Percentiles rank a stretch among this genome's conserved stretches.
phyloP scores from a whole-genome alignment of 2,113 vertebrate species.

The Noturus placidus region DNA sequence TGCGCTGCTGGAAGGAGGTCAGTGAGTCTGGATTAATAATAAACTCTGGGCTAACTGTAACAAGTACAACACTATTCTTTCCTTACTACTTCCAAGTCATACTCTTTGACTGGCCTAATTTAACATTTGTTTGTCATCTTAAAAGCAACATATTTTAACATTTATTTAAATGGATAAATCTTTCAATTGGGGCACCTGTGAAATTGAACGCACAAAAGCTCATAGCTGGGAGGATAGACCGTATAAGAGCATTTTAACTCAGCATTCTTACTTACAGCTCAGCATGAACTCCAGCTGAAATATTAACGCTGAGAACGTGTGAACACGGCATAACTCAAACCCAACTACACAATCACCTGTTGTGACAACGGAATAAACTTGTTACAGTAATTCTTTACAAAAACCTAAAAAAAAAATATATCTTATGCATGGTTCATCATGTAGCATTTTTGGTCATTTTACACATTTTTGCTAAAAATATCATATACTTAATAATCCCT shows the following conservation, averaged over 20 bases:
- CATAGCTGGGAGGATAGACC: not conserved
- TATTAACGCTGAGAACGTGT: not conserved
- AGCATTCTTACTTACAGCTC: not conserved
- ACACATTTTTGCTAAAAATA: not conserved
- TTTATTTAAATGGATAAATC: not conserved
- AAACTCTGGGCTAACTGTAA: not conserved
- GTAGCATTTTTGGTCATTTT: not conserved
- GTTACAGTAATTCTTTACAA: not conserved
- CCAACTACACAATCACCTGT: not conserved
- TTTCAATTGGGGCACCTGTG: not conserved
- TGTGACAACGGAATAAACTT: not conserved
- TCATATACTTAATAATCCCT: too few species aligned
- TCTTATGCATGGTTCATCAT: not conserved
- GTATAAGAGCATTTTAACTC: not conserved
- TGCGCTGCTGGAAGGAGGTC: not conserved
- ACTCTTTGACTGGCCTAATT: not conserved
- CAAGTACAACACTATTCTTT: not conserved
- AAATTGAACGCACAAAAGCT: not conserved
- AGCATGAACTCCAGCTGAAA: conserved; percentile 5
- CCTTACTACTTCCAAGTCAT: not conserved
- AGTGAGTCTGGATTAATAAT: not conserved
- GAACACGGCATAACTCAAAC: not conserved
- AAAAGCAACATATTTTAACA: not conserved
- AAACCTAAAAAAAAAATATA: not conserved
- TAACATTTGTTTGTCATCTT: not conserved